Percentiles rank a stretch among this genome's conserved stretches.
These are phyloP conservation scores for Pycnomerus fuliginosus DNA, from an alignment of 2,888 invertebrate species.

Conservation along the genomic window DNA sequence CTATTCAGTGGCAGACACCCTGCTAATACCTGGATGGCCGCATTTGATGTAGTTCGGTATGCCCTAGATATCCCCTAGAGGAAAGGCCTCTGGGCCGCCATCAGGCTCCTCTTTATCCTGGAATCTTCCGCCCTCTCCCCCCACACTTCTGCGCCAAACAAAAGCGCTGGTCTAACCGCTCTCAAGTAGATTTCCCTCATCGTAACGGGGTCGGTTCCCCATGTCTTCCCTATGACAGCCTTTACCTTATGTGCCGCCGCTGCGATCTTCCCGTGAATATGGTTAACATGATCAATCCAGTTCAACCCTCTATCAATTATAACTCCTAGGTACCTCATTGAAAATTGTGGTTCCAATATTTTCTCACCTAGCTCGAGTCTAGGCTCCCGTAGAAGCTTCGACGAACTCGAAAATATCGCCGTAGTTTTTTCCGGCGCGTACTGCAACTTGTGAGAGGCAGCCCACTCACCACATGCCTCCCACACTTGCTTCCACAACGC, in stretches of 20 bases:
- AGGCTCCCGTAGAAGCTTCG: neutral
- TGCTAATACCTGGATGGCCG: slow-evolving; percentile 17
- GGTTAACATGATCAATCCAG: slow-evolving; percentile 5
- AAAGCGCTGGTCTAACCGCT: slow-evolving; percentile 6
- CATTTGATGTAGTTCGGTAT: slow-evolving; percentile 15
- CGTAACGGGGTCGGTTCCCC: slow-evolving; percentile 3
- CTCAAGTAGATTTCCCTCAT: slow-evolving; percentile 5
- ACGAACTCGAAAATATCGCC: neutral
- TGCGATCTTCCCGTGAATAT: slow-evolving; percentile 1
- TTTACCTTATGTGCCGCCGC: slow-evolving; percentile 2
- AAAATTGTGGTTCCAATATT: slow-evolving; percentile 1
- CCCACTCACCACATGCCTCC: too few relatives aligned
- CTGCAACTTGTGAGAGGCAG: neutral
- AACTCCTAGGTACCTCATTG: slow-evolving; percentile 7
- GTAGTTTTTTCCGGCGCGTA: slow-evolving; percentile 1
- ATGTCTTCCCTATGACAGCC: neutral
- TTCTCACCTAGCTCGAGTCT: neutral
- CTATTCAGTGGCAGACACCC: slow-evolving; percentile 10
- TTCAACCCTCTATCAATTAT: slow-evolving; percentile 1
- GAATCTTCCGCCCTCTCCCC: slow-evolving; percentile 1
- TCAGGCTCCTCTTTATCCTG: neutral
- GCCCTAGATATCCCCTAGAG: slow-evolving; percentile 4
- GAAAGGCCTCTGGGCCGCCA: slow-evolving; percentile 9
- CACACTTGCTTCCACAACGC: neutral
- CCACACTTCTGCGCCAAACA: slow-evolving; percentile 2